Base-by-base conservation (phyloP, 2,797 vertebrate genomes). In the Eidolon dupreanum region DNA sequence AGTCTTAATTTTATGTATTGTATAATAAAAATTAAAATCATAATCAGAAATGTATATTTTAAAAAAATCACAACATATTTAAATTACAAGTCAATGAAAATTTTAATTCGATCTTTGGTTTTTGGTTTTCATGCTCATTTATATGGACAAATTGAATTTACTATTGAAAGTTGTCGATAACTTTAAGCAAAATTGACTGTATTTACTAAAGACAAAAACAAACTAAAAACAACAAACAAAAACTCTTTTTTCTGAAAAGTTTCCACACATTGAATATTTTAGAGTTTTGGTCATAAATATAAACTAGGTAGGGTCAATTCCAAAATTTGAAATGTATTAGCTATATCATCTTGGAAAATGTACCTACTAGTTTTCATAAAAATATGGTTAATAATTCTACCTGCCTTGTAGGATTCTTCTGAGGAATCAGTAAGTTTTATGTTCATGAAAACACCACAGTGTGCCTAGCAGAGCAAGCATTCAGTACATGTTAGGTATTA, bases 1-100 rank as follows among this genome's bases (percentile, higher is more conserved):
- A n/a, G 5, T 28, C 13, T 96, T 94, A 17, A 53, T 85, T 85
- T 88, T 88, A 94, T 73, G 22, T 75, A 65, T 66, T 71, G 6
- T 0, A 83, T 3, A 73, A 43, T 43, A 77, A 38, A 5, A 73
- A n/a, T 74, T 3, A 51, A 51, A 90, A 88, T 59, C 0, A 28
- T 63, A 3, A 51, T 66, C 0, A 15, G 51, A 96, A 49, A 82
- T 36, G 2, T 16, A 2, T 71, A n/a, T 68, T 31, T 86, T 24
- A 5, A 51, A 87, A 90, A 92, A 66, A 0, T 74, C 0, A 78
- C 3, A 78, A 33, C 19, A 66, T 66, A 94, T 31, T 65, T 70
- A 91, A 51, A 73, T 49, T 24, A 2, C 11, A 92, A 75, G 43
- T 83, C 38, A 94, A 53, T 65, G 2, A 68, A 74, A 88, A 53